Evolutionary conservation across 2,113 vertebrate species (phyloP).

Genomic region (Sinocyclocheilus rhinocerous): DNA sequence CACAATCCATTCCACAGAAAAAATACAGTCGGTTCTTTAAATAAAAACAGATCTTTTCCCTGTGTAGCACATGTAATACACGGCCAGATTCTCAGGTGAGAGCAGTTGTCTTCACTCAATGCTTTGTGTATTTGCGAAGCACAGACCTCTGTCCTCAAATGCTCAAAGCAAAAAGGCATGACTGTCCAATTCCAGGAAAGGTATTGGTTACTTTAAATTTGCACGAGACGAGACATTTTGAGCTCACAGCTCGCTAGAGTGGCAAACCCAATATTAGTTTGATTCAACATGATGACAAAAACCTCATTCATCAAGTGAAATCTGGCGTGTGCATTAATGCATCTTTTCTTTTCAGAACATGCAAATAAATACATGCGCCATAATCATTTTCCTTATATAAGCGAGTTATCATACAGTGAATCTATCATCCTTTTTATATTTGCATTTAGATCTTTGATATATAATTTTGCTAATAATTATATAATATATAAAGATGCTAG

Average conservation of each 20-base stretch:
- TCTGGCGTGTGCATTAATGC: neutral
- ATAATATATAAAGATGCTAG: constrained; percentile 5
- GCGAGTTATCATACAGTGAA: neutral
- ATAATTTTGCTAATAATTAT: constrained; percentile 30
- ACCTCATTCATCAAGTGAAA: constrained; percentile 64
- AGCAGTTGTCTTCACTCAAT: neutral
- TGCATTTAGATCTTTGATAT: constrained; percentile 47
- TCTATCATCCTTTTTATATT: constrained; percentile 11
- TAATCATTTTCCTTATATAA: constrained; percentile 3
- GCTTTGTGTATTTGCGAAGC: constrained; percentile 39
- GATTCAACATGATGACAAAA: constrained; percentile 56
- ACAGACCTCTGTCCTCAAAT: constrained; percentile 41
- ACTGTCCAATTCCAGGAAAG: constrained; percentile 53
- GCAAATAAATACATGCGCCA: neutral
- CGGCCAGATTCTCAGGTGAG: neutral
- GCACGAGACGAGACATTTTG: constrained; percentile 41
- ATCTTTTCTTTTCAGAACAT: constrained; percentile 43
- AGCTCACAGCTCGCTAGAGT: constrained; percentile 23
- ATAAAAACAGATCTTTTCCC: constrained; percentile 18
- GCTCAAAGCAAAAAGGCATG: constrained; percentile 49
- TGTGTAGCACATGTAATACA: neutral
- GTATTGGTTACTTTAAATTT: constrained; percentile 53
- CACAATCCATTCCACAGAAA: neutral
- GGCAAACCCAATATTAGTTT: constrained; percentile 44
- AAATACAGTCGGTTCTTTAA: neutral